Evolutionary conservation across 2,113 vertebrate species (phyloP).

Genomic region (Zosterops japonicus): DNA sequence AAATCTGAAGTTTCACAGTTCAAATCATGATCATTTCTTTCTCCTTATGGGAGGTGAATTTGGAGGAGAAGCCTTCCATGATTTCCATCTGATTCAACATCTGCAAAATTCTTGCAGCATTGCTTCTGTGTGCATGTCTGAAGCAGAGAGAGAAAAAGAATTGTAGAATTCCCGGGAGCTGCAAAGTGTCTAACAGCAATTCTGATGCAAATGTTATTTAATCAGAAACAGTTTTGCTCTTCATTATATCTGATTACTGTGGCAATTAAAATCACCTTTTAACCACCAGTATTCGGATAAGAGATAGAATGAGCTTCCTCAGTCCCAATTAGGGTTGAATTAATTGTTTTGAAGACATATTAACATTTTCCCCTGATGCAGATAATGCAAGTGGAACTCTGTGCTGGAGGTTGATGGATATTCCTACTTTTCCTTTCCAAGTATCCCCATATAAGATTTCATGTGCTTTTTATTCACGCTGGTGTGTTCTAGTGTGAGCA

Average conservation of each 20-base stretch:
- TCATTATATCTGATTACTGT: slow-evolving; percentile 69
- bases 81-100: neutral
- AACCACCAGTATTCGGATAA: slow-evolving; percentile 42
- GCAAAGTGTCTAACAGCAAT: neutral
- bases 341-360: slow-evolving; percentile 64
- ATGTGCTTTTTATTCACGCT: neutral
- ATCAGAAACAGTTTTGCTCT: slow-evolving; percentile 71
- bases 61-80: neutral
- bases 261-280: slow-evolving; percentile 74
- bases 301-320: slow-evolving; percentile 48
- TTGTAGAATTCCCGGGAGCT: slow-evolving; percentile 18
- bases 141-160: neutral
- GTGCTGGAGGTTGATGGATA: slow-evolving; percentile 7
- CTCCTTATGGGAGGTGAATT: neutral
- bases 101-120: neutral
- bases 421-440: neutral
- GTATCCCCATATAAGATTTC: neutral
- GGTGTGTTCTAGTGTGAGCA: neutral
- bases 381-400: slow-evolving; percentile 23
- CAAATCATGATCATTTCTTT: neutral
- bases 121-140: neutral
- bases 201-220: slow-evolving; percentile 72
- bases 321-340: slow-evolving; percentile 64
- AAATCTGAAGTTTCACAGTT: neutral
- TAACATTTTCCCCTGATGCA: slow-evolving; percentile 33